Evolutionary conservation across 53 echinoderm and acorn worm species (phyloP).

Genomic region (Patiria pectinifera): DNA sequence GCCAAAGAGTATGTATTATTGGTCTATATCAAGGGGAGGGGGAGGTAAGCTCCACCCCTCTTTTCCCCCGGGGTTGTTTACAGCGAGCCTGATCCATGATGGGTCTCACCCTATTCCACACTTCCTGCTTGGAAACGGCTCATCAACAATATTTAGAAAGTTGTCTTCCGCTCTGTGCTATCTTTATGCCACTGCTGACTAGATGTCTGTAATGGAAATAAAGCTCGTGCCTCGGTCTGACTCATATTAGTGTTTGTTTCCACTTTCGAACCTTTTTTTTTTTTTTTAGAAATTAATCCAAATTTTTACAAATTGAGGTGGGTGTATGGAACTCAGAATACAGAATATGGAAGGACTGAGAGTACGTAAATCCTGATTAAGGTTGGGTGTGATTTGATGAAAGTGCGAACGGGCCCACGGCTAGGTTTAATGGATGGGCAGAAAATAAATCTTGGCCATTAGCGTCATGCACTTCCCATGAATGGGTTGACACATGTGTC

Average conservation of each 20-base stretch:
- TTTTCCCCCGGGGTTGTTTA: conserved; percentile 7
- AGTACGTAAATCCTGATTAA: not conserved
- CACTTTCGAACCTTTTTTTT: not conserved
- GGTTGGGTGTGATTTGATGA: not conserved
- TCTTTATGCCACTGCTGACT: conserved; percentile 26
- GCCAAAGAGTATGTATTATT: not conserved
- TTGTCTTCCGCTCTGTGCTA: conserved; percentile 28
- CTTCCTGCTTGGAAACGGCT: conserved; percentile 56
- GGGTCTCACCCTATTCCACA: not conserved
- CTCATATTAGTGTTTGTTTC: not conserved
- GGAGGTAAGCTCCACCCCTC: not conserved
- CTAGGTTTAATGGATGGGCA: too few species aligned
- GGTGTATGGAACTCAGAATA: not conserved
- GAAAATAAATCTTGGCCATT: too few species aligned
- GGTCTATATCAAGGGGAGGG: not conserved
- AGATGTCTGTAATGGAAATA: not conserved
- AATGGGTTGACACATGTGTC: too few species aligned
- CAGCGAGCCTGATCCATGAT: conserved; percentile 9
- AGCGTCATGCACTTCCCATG: too few species aligned
- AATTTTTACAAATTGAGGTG: not conserved
- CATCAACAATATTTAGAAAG: conserved; percentile 43
- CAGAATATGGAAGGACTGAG: not conserved
- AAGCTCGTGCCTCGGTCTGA: not conserved
- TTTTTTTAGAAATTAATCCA: not conserved
- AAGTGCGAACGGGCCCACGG: too few species aligned